These are phyloP conservation scores for Drymodes brunneopygia DNA, from an alignment of 2,113 vertebrate genomes.

Conservation along the genomic window DNA sequence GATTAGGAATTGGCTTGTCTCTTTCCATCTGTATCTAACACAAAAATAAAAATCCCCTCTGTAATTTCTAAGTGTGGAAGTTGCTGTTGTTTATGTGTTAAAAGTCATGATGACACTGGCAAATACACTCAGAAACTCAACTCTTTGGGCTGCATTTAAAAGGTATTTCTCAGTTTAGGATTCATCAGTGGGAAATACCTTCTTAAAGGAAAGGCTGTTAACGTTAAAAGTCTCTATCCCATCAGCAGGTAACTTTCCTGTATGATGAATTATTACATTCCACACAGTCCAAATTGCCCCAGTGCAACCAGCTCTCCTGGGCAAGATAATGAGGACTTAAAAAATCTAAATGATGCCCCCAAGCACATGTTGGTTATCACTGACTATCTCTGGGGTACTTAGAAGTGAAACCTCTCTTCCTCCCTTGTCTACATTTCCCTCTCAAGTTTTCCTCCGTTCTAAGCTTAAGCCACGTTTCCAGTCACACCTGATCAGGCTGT, in stretches of 20 bases:
- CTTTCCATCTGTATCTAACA: not conserved
- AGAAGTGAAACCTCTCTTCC: not conserved
- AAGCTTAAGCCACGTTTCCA: not conserved
- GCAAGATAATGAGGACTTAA: not conserved
- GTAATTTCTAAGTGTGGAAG: not conserved
- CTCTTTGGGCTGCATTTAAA: not conserved
- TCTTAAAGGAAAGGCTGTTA: not conserved
- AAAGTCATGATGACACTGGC: not conserved
- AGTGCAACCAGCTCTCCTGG: not conserved
- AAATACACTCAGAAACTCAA: not conserved
- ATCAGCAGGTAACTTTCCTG: not conserved
- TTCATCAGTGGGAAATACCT: not conserved
- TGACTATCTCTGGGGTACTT: not conserved
- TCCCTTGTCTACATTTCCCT: not conserved
- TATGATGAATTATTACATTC: not conserved
- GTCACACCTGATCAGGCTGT: not conserved
- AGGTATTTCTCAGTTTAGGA: not conserved
- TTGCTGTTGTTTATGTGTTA: rapidly evolving
- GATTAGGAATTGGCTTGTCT: not conserved
- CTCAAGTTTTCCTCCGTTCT: not conserved
- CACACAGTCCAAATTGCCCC: rapidly evolving
- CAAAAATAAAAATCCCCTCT: not conserved
- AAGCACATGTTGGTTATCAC: not conserved
- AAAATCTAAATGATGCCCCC: not conserved
- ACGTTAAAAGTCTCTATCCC: not conserved